A percentile compares a stretch with the other conserved stretches of the same genome.
These are phyloP conservation scores for Mechanitis mazaeus DNA, from an alignment of 2,888 invertebrate species.

Conservation along the genomic window DNA sequence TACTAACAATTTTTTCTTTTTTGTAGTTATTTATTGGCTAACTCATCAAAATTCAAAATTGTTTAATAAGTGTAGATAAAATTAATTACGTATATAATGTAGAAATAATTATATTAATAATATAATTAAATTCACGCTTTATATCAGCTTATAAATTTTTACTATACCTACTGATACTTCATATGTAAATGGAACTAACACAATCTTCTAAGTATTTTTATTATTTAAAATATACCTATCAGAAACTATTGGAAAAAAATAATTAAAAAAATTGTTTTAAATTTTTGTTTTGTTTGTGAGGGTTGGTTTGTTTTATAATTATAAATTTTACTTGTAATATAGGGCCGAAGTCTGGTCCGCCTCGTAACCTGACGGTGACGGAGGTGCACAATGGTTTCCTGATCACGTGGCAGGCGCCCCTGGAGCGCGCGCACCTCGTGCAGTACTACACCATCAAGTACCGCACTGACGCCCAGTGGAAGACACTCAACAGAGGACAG, in stretches of 20 bases:
- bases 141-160: too few species aligned
- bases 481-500: conserved; percentile 90
- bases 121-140: too few species aligned
- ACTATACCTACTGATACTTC: too few species aligned
- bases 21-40: conserved; percentile 28
- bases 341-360: conserved; percentile 95
- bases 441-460: conserved; percentile 95
- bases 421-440: conserved; percentile 87
- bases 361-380: conserved; percentile 92
- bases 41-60: not conserved
- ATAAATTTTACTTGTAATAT: conserved; percentile 12
- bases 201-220: too few species aligned
- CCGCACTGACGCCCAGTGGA: conserved; percentile 92
- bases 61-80: too few species aligned
- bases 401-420: conserved; percentile 92
- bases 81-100: too few species aligned
- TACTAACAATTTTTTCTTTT: not conserved
- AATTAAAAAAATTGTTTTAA: too few species aligned
- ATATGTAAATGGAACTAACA: too few species aligned
- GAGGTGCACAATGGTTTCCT: conserved; percentile 93
- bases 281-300: too few species aligned
- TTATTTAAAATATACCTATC: too few species aligned
- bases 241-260: too few species aligned
- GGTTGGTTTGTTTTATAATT: not conserved
- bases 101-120: too few species aligned